phyloP scores from a whole-genome alignment of 2,113 vertebrate species.

The Fukomys damarensis region DNA sequence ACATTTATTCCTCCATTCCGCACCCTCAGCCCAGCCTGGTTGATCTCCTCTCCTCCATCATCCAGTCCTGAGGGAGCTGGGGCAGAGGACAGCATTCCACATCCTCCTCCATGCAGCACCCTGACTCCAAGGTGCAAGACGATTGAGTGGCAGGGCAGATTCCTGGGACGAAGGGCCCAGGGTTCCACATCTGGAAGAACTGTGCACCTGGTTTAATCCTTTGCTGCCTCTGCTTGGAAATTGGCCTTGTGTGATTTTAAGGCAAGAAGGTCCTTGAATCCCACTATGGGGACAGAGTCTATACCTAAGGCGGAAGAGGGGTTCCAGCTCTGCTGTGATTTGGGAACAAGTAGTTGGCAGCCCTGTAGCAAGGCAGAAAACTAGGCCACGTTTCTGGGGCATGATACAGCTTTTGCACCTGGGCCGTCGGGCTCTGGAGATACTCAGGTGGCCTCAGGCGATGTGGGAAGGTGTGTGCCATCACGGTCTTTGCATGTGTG shows the following conservation, averaged over 20 bases:
- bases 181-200: not conserved
- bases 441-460: not conserved
- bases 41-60: not conserved
- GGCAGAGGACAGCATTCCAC: not conserved
- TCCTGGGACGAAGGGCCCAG: not conserved
- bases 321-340: not conserved
- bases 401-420: not conserved
- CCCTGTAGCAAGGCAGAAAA: not conserved
- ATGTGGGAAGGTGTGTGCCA: fast-evolving
- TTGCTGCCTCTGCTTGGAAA: not conserved
- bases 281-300: not conserved
- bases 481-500: not conserved
- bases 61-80: not conserved
- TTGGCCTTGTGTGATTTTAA: not conserved
- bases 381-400: not conserved
- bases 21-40: not conserved
- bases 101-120: fast-evolving
- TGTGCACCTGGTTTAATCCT: fast-evolving
- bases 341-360: not conserved
- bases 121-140: not conserved
- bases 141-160: not conserved
- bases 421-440: not conserved
- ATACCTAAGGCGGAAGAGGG: not conserved
- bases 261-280: not conserved
- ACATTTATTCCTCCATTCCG: not conserved